Evolutionary conservation across 2,888 invertebrate genomes (phyloP), one percentile per base, ranked within the genome.

Genomic region (Phyllotreta cruciferae): DNA sequence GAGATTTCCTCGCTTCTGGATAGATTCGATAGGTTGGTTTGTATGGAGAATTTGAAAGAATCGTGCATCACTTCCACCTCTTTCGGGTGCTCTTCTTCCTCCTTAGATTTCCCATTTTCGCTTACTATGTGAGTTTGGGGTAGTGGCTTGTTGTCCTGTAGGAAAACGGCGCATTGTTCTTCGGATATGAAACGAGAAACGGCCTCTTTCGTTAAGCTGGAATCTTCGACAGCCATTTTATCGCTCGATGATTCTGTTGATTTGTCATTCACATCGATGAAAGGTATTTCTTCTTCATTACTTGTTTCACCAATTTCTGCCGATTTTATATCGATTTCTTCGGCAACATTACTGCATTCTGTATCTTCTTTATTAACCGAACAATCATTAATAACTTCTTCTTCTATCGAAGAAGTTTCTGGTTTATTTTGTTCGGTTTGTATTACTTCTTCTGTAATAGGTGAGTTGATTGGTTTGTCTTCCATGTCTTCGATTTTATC

Each of bases 11-110:
- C 70, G 1, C 66, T 63, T 45, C 69, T 69, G 8, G 67, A 61
- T 1, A 70, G 60, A 49, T 71, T 73, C n/a, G 71, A 68, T 50
- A 74, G 60, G 60, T 74, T 71, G 2, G 79, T 79, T 44, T 77
- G 76, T 13, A 75, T 73, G 10, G 71, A 66, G 54, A 72, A 72
- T 52, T 75, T 73, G 34, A 73, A 70, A 54, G 67, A 62, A 10
- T 66, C 64, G 6, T 66, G 56, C 0, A 57, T 63, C 8, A 68
- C 63, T 55, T 71, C 71, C 11, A 66, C 61, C 49, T 71, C 66
- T 24, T 71, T 70, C 7, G 57, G 41, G 24, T 55, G 58, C 10
- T 64, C 66, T 14, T 66, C 64, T 41, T 41, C 41, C 4, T 41
- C 41, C 4, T 41, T 41, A 4, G 41, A 41, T n/a, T 41, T 4